Base-by-base conservation (phyloP, 1,140 invertebrate species). In the Onthophagus taurus region DNA sequence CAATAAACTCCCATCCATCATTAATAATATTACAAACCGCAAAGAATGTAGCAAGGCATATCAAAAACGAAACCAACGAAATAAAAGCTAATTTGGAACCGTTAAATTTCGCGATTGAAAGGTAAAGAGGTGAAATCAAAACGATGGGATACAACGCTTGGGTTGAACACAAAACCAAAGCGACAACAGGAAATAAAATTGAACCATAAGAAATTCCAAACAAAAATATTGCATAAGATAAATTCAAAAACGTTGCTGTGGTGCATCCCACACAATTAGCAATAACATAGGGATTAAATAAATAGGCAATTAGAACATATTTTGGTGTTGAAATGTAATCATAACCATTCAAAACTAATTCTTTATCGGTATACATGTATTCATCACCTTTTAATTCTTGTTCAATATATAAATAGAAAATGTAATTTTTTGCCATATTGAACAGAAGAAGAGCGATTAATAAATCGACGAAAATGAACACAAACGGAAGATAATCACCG, bases 271-370 rank as follows among this genome's bases (percentile, higher is more conserved):
- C 78, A 71, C 92, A 97, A 50, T 85, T 89, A 11, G 91, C 68
- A 31, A 97, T 75, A 21, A 83, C 83, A 59, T 91, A 91, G 0
- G 95, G 95, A 70, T 95, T 97, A 48, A 96, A 87, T 7, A 96
- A 71, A 70, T 94, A 95, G 0, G 85, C 83, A 42, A 81, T 77
- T 48, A 80, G 63, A 0, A 89, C 83, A 59, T 82, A 82, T 26
- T 80, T 63, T 4, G 79, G 70, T 26, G 75, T 69, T 46, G 69
- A 67, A 26, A 65, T 53, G 20, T 75, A 62, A 50, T 82, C 74
- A 2, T 63, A 52, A 9, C 67, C 63, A 45, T 62, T 71, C 12
- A 84, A 61, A 30, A 83, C 63, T 52, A 83, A 64, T 30, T 72
- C 61, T 38, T 67, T 65, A 0, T 74, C 72, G 51, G 81, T 77